Conservation (phyloP, 2,888 invertebrate species). For the Syrphus vitripennis region DNA sequence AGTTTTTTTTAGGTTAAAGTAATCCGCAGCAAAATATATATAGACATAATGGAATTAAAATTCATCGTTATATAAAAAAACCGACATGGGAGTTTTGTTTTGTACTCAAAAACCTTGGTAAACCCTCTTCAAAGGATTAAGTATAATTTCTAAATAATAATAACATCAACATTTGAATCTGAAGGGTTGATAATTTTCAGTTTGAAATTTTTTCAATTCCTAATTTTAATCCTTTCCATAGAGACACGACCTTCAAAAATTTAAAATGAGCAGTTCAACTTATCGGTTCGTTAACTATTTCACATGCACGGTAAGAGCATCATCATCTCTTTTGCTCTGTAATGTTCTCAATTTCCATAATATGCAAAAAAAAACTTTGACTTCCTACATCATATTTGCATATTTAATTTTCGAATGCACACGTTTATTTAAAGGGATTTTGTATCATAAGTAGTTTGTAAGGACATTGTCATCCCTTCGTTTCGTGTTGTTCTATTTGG, state of each 20-base stretch:
- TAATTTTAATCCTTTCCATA: constrained; percentile 18
- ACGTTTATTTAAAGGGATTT: constrained; percentile 46
- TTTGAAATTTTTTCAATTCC: neutral
- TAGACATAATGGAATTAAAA: constrained; percentile 47
- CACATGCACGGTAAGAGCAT: neutral
- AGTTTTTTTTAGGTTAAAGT: neutral
- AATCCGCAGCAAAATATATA: constrained; percentile 22
- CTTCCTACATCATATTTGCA: constrained; percentile 61
- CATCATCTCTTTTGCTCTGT: neutral
- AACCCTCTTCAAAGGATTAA: constrained; percentile 49
- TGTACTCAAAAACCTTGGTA: constrained; percentile 23
- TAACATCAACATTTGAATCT: constrained; percentile 47
- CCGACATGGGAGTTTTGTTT: constrained; percentile 50
- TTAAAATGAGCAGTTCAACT: constrained; percentile 23
- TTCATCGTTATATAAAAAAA: constrained; percentile 9
- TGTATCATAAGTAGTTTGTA: constrained; percentile 57
- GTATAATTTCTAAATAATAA: constrained; percentile 64
- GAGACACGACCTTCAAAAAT: constrained; percentile 20
- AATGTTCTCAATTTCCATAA: neutral
- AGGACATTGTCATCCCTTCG: constrained; percentile 63
- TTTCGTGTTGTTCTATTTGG: constrained; percentile 23
- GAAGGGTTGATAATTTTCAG: constrained; percentile 28
- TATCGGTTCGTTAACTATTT: constrained; percentile 53
- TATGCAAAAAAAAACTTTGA: constrained; percentile 34
- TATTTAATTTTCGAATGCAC: constrained; percentile 56